A percentile compares a stretch with the other conserved stretches of the same genome.
Evolutionary conservation across 2,113 vertebrate genomes (phyloP).

Genomic region (Zosterops borbonicus): DNA sequence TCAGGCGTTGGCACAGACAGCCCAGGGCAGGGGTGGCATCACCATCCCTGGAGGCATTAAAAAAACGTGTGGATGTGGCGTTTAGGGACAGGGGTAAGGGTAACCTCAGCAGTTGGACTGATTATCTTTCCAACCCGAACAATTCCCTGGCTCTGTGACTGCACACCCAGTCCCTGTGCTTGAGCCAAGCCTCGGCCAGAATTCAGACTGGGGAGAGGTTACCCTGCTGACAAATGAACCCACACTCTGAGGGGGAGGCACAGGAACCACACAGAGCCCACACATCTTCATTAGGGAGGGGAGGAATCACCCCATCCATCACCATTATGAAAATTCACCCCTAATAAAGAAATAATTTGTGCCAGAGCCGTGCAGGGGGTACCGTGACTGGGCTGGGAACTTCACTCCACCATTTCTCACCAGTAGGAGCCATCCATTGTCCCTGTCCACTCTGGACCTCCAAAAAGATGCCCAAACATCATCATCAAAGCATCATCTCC

Average conservation of each 20-base stretch:
- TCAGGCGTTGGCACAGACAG: not conserved
- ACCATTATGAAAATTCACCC: slow-evolving; percentile 52
- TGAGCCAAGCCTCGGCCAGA: accelerated
- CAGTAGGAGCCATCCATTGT: not conserved
- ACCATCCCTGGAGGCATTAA: not conserved
- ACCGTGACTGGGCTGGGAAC: not conserved
- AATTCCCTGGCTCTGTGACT: not conserved
- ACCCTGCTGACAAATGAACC: not conserved
- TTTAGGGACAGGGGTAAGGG: not conserved
- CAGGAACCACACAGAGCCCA: not conserved
- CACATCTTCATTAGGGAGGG: slow-evolving; percentile 34
- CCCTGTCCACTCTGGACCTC: not conserved
- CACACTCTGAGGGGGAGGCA: accelerated
- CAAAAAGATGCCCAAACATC: not conserved
- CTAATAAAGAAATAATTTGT: slow-evolving; percentile 56
- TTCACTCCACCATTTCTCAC: not conserved
- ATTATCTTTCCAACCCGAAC: not conserved
- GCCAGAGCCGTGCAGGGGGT: not conserved
- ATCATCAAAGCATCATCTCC: accelerated
- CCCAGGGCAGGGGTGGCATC: not conserved
- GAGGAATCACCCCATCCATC: slow-evolving; percentile 26
- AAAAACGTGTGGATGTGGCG: accelerated
- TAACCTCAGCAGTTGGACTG: not conserved
- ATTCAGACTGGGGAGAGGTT: not conserved
- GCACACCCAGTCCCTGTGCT: accelerated